Evolutionary conservation across 2,797 vertebrate genomes (phyloP).

Genomic region (Alectoris magna): DNA sequence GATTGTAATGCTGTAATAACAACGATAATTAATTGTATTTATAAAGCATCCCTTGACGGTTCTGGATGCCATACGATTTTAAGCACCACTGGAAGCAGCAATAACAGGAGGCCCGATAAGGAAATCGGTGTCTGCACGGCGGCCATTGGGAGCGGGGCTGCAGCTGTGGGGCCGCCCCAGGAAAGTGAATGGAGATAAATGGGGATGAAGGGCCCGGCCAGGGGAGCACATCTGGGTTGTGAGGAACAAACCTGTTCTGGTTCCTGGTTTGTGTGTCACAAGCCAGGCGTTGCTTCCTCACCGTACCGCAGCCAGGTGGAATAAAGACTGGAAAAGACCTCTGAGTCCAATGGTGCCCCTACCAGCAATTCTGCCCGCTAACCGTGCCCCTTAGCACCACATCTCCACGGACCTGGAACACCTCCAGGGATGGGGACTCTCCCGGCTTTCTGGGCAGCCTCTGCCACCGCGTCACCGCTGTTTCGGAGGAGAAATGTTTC

Average conservation of each 20-base stretch:
- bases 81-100: neutral
- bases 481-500: too few relatives aligned
- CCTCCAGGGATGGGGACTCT: too few relatives aligned
- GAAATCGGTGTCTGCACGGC: neutral
- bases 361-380: too few relatives aligned
- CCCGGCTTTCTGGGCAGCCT: too few relatives aligned
- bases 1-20: constrained; percentile 43
- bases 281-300: constrained; percentile 19
- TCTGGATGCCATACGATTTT: neutral
- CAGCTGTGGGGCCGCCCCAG: neutral
- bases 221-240: neutral
- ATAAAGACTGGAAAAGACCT: too few relatives aligned
- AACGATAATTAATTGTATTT: constrained; percentile 68
- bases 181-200: too few relatives aligned
- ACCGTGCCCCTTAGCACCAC: too few relatives aligned
- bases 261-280: neutral
- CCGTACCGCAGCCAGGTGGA: neutral
- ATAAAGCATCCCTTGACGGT: constrained; percentile 32
- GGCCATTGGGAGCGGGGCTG: neutral
- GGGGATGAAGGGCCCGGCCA: neutral
- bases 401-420: too few relatives aligned
- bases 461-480: too few relatives aligned
- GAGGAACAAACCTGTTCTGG: neutral
- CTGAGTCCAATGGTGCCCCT: too few relatives aligned
- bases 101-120: neutral